phyloP scores from a whole-genome alignment of 2,888 invertebrate species.

The Pocota personata region DNA sequence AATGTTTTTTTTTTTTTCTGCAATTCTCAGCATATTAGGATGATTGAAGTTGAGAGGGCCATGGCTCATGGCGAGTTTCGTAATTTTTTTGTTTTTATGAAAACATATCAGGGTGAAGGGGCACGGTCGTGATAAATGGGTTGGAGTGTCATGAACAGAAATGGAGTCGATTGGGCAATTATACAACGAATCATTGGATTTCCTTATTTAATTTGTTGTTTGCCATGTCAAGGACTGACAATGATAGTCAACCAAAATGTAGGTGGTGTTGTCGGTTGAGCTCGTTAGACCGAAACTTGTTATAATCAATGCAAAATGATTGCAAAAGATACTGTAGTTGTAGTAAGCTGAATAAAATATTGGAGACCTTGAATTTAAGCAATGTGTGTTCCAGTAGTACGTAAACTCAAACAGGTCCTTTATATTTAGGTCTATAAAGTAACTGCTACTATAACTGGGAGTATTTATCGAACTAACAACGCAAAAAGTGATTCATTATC shows the following conservation, averaged over 20 bases:
- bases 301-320: background rate
- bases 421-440: too few relatives aligned
- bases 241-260: background rate
- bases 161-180: slow-evolving; percentile 42
- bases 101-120: slow-evolving; percentile 57
- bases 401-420: background rate
- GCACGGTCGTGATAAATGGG: slow-evolving; percentile 41
- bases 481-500: too few relatives aligned
- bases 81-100: slow-evolving; percentile 31
- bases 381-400: background rate
- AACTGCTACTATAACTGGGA: too few relatives aligned
- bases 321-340: background rate
- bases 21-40: slow-evolving; percentile 55
- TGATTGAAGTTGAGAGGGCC: slow-evolving; percentile 58
- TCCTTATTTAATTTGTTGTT: background rate
- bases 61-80: slow-evolving; percentile 16
- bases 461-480: too few relatives aligned
- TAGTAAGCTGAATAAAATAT: background rate
- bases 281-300: background rate
- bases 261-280: background rate
- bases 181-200: slow-evolving; percentile 5
- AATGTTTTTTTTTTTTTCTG: background rate
- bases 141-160: slow-evolving; percentile 45
- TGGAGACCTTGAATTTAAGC: background rate
- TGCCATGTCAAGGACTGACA: slow-evolving; percentile 37